Base-by-base conservation (phyloP, 1,140 invertebrate genomes). In the Pogonomyrmex californicus region DNA sequence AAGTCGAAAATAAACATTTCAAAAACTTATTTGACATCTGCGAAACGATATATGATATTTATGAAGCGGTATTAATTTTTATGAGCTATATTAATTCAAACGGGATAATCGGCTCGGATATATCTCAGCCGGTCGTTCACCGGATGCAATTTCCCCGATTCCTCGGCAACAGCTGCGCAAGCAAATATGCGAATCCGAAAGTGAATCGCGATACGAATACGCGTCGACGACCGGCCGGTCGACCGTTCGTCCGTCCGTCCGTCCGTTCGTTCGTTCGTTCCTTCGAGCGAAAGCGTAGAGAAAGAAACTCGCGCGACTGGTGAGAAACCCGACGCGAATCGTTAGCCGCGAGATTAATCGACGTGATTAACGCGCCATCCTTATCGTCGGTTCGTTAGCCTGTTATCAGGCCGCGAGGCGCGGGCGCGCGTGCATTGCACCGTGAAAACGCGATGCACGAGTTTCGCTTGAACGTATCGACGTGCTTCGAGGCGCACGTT, bases 311-410 rank as follows among this genome's bases (percentile, higher is more conserved):
- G 71, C 71, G 38, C 58, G 30, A 9, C 41, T 38, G 30, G 9
- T 12, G 12, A 75, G n/a, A n/a, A 56, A 38, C 17, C 68, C 68
- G 54, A 60, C 68, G 79, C 54, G 56, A 83, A 60, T 83, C 68
- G 79, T 75, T 75, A 60, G 79, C 30, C 68, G 68, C 54, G 56
- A 83, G 79, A 83, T 83, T 83, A 83, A 83, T 70, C 54, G 30
- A 30, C 30, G 23, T 33, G 79, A 83, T 83, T 83, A 83, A 49
- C 68, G 79, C 30, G 68, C 41, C 49, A 75, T 83, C 66, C 68
- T 81, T 81, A 81, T 81, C 63, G 60, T 44, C 65, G 65, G 65
- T 81, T 70, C 78, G 56, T 83, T 58, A 81, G 14, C 51, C 65
- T 38, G 51, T 58, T 83, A 83, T 83, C 79, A 73, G 38, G 54